These are phyloP conservation scores for Malurus leucopterus DNA, from an alignment of 2,797 vertebrate genomes.

Conservation along the genomic window DNA sequence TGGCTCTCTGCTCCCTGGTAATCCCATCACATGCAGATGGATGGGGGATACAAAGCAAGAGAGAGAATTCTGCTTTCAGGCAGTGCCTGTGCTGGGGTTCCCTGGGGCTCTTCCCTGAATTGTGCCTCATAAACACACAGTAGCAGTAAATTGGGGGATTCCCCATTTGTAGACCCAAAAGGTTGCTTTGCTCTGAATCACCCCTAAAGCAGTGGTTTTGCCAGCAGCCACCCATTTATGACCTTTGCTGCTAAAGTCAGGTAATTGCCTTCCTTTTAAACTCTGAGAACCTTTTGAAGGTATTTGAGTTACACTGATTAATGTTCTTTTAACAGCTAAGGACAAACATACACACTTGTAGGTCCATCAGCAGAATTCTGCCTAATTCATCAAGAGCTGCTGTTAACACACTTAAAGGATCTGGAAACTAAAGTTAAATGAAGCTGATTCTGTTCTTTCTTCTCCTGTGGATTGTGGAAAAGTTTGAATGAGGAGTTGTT, in stretches of 20 bases:
- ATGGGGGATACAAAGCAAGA: background rate
- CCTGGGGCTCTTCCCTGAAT: background rate
- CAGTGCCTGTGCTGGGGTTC: background rate
- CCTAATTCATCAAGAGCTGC: background rate
- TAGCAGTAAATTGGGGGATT: fast-evolving
- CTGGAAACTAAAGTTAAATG: background rate
- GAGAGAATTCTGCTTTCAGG: background rate
- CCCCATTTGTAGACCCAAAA: fast-evolving
- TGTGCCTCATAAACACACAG: background rate
- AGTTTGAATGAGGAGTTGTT: background rate
- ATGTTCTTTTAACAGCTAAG: background rate
- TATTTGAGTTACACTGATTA: background rate
- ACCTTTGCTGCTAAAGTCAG: background rate
- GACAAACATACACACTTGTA: background rate
- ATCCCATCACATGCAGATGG: background rate
- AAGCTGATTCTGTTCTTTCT: background rate
- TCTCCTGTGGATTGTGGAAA: background rate
- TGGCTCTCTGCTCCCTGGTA: background rate
- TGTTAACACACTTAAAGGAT: background rate
- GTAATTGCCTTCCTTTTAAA: background rate
- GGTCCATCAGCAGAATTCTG: background rate
- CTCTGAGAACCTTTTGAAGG: background rate
- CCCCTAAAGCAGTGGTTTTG: background rate
- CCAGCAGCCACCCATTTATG: background rate
- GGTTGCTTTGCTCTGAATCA: background rate